These are phyloP conservation scores for Nycticebus coucang DNA, from an alignment of 2,113 vertebrate genomes.

Conservation along the genomic window DNA sequence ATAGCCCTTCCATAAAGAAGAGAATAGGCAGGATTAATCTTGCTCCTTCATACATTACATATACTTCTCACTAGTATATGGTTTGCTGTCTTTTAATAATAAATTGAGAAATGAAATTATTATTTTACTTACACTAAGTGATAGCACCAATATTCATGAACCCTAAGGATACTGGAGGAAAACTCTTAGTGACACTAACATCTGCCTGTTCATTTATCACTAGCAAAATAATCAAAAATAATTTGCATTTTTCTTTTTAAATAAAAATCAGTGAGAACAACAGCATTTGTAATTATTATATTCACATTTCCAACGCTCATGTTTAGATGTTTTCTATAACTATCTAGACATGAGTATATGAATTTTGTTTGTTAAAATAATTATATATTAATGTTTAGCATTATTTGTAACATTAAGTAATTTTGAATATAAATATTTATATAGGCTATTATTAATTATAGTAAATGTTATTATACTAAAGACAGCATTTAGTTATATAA, in stretches of 20 bases:
- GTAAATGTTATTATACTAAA: background rate
- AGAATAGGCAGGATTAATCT: too few relatives aligned
- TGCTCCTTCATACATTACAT: rapidly evolving
- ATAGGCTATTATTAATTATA: background rate
- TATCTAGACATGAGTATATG: background rate
- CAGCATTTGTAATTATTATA: background rate
- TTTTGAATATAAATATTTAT: background rate
- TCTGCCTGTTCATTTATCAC: background rate
- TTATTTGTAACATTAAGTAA: background rate
- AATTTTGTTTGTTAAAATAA: background rate
- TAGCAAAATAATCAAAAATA: background rate
- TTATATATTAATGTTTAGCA: background rate
- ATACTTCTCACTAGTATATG: background rate
- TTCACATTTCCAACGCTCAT: background rate
- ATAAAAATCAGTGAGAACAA: background rate
- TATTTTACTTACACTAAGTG: background rate
- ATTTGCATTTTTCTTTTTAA: background rate
- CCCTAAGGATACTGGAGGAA: background rate
- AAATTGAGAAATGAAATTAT: background rate
- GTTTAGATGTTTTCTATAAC: background rate
- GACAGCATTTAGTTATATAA: background rate
- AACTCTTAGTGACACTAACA: background rate
- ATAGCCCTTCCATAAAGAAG: background rate
- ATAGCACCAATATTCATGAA: background rate
- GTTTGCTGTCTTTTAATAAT: background rate